Conservation (phyloP, 2,113 vertebrate genomes). For the Athene cunicularia region DNA sequence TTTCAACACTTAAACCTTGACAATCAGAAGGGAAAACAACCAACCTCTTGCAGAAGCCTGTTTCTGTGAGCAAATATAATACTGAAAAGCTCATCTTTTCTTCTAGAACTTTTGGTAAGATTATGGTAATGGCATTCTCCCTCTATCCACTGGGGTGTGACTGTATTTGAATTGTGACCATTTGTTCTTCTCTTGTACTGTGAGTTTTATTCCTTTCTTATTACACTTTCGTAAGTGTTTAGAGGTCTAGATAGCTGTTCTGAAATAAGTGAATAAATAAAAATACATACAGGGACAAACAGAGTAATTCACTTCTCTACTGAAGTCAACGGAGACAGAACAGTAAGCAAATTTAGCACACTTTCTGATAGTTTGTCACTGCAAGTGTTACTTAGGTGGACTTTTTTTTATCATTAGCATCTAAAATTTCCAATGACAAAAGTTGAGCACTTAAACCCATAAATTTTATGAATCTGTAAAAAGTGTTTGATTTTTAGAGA, state of each 20-base stretch:
- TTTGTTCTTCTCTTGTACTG: background rate
- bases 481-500: background rate
- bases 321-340: background rate
- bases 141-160: background rate
- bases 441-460: background rate
- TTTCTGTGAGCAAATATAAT: background rate
- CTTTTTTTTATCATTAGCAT: background rate
- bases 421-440: background rate
- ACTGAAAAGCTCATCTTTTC: background rate
- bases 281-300: background rate
- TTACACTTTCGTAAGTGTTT: background rate
- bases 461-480: background rate
- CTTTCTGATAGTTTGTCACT: background rate
- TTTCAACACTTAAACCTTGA: background rate
- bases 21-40: background rate
- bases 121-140: background rate
- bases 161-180: background rate
- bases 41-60: background rate
- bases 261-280: background rate
- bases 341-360: background rate
- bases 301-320: background rate
- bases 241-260: background rate
- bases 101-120: background rate
- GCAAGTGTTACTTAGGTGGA: background rate
- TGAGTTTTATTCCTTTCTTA: background rate